phyloP scores from a whole-genome alignment of 2,888 invertebrate genomes.

The Bembecia ichneumoniformis region DNA sequence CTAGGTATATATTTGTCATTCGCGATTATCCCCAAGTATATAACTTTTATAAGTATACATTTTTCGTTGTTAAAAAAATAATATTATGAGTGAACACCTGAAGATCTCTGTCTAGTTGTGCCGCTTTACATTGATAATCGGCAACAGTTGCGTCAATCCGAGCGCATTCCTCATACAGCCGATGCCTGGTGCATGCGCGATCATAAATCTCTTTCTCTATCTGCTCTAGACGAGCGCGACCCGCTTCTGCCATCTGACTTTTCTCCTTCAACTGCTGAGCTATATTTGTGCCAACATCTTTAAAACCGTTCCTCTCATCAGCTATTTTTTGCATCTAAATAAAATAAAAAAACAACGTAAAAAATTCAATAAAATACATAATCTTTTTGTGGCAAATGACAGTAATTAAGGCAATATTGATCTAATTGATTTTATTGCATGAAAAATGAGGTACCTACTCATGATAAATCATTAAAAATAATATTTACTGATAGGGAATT shows the following conservation, averaged over 20 bases:
- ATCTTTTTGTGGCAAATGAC: no score
- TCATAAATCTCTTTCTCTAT: conserved; percentile 36
- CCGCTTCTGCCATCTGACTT: conserved; percentile 23
- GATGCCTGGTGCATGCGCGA: conserved; percentile 28
- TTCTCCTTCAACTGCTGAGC: conserved; percentile 22
- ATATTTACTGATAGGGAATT: no score
- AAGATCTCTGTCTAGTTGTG: conserved; percentile 46
- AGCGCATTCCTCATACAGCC: conserved; percentile 30
- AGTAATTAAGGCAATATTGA: no score
- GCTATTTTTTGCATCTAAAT: conserved; percentile 35
- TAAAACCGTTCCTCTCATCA: conserved; percentile 36
- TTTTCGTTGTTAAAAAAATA: background rate
- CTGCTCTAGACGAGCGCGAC: conserved; percentile 18
- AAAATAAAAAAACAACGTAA: background rate
- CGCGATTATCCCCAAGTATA: no score
- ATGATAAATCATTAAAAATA: no score
- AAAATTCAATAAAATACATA: no score
- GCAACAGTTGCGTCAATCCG: conserved; percentile 28
- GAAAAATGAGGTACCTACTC: no score
- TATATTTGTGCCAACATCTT: conserved; percentile 21
- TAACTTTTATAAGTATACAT: no score
- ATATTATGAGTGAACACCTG: conserved; percentile 22
- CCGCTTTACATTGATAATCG: conserved; percentile 32
- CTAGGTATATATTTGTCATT: no score
- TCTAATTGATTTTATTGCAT: no score